These are phyloP conservation scores for Athrips mouffetella DNA, from an alignment of 2,888 invertebrate genomes.

Conservation along the genomic window DNA sequence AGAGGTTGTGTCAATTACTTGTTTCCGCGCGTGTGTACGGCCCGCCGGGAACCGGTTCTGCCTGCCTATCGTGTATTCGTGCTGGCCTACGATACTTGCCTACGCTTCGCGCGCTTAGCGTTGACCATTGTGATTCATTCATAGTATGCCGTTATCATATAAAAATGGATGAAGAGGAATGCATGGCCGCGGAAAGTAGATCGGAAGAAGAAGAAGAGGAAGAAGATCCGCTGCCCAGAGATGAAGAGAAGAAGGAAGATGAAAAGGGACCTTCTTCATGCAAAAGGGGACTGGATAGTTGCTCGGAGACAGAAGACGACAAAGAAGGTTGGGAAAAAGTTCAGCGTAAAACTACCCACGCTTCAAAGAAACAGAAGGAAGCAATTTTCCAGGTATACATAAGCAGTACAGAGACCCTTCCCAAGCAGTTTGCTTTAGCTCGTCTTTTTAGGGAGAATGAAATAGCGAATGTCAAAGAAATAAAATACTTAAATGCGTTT, in stretches of 20 bases:
- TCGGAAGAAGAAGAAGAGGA: not conserved
- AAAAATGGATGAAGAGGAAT: not conserved
- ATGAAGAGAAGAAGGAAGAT: not conserved
- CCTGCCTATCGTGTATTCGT: not conserved
- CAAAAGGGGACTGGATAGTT: not conserved
- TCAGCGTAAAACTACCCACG: not conserved
- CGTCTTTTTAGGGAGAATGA: not conserved
- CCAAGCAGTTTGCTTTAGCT: slow-evolving; percentile 4
- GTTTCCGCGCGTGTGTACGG: not conserved
- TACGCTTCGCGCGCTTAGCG: not conserved
- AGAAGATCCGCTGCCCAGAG: not conserved
- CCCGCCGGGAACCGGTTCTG: not conserved
- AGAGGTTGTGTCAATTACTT: not conserved
- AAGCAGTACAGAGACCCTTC: not conserved
- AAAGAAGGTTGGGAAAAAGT: not conserved
- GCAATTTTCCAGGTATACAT: not conserved
- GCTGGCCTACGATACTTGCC: not conserved
- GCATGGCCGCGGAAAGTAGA: not conserved
- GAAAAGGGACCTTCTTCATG: not conserved
- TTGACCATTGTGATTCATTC: too few species aligned
- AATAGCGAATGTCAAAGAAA: not conserved
- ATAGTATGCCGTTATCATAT: not conserved
- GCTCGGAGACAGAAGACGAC: not conserved
- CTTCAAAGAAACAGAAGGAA: not conserved
- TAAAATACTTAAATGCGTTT: not conserved